Evolutionary conservation across 2,113 vertebrate species (phyloP), one percentile per base, ranked within the genome.

Genomic region (Dasyurus viverrinus): DNA sequence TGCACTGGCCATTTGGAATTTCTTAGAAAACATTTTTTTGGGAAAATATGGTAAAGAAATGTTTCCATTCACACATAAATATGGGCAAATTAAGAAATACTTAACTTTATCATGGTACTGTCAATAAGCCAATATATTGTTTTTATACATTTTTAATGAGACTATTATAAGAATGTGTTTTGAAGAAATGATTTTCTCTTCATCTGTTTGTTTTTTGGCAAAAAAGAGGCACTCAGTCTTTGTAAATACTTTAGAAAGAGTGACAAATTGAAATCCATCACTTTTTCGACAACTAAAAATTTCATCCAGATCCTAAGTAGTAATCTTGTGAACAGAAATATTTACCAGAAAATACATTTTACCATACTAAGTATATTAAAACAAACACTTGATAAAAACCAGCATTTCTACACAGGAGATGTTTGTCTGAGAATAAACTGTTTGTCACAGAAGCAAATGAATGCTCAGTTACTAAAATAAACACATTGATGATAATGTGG

Each of bases 381-480:
- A 24, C n/a, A 92, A 90, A 46, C 84, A 89, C 57, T 90, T 95
- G 84, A 95, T 95, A 91, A 92, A 91, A 92, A 48, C 54, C n/a
- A 92, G n/a, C 46, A 76, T 91, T 94, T 94, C 42, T 23, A 23
- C 48, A 54, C 89, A 92, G n/a, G 55, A 92, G n/a, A 92, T 57
- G 11, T 89, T 89, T 91, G 24, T 27, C 50, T 48, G 89, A 68
- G 54, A 89, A 57, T 25, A 84, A 68, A 9, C 90, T 84, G 36
- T 89, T 89, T 94, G 16, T 91, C 90, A 92, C n/a, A 24, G 94
- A 42, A 47, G 30, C 3, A 60, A 90, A 94, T 91, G 76, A 36
- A 24, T 55, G 93, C 68, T 55, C 93, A 92, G 46, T 60, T 55
- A 10, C 54, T 52, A 36, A 46, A 36, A 25, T 95, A 27, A 30